Percentiles rank a stretch among this genome's conserved stretches.
Conservation (phyloP, 2,888 invertebrate genomes). For the Mythimna pallens region DNA sequence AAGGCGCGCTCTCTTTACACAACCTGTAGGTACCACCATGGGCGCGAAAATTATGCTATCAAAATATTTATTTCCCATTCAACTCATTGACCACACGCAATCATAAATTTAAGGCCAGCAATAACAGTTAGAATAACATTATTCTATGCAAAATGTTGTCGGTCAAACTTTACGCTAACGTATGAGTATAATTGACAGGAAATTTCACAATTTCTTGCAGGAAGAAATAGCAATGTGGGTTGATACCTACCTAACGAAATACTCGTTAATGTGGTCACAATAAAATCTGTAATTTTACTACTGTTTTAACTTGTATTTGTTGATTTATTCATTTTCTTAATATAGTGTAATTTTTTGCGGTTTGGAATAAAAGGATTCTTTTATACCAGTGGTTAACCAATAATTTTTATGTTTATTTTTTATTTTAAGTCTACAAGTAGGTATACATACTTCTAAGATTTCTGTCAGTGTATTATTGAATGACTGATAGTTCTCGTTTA, state of each 20-base stretch:
- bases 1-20: constrained; percentile 42
- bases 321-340: too few species aligned
- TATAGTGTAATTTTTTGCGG: too few species aligned
- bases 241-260: constrained; percentile 31
- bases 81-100: constrained; percentile 36
- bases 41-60: constrained; percentile 7
- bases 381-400: too few species aligned
- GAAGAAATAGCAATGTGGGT: constrained; percentile 13
- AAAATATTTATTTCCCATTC: constrained; percentile 41
- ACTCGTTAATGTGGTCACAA: background rate
- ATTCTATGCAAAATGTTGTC: constrained; percentile 16
- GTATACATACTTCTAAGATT: too few species aligned
- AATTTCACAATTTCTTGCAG: constrained; percentile 29
- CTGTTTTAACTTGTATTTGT: too few species aligned
- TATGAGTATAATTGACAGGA: background rate
- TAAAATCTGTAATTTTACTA: constrained; percentile 18
- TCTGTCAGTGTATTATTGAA: too few species aligned
- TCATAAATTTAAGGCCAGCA: constrained; percentile 25
- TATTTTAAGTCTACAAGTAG: too few species aligned
- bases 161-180: constrained; percentile 11
- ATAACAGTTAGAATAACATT: constrained; percentile 33
- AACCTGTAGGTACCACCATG: constrained; percentile 19
- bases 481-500: too few species aligned
- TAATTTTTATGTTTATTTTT: too few species aligned
- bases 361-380: too few species aligned